Conservation (phyloP, 2,113 vertebrate species). For the Crotalus tigris region DNA sequence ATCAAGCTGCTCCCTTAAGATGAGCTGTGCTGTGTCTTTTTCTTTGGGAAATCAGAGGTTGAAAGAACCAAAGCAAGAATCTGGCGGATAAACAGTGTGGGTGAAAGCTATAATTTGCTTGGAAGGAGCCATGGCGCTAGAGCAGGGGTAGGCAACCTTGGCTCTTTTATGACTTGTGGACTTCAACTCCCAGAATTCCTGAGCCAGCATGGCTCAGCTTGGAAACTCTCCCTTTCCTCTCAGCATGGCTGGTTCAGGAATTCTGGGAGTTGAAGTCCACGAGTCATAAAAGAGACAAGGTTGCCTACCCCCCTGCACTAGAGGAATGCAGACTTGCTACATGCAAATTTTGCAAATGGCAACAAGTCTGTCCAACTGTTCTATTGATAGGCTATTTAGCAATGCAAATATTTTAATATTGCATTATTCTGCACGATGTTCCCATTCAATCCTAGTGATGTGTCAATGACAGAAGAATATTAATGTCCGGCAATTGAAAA, state of each 20-base stretch:
- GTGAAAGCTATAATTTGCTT: not conserved
- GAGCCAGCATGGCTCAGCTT: too few species aligned
- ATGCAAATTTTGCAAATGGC: not conserved
- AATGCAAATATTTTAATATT: not conserved
- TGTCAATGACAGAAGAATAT: not conserved
- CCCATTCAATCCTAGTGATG: not conserved
- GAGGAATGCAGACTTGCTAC: too few species aligned
- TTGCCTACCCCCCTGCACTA: too few species aligned
- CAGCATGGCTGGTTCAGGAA: too few species aligned
- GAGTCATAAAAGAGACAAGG: too few species aligned
- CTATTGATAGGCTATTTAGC: not conserved
- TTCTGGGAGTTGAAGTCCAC: too few species aligned
- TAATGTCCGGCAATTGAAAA: not conserved
- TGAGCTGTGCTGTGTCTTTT: not conserved
- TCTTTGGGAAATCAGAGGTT: not conserved
- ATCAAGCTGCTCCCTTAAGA: not conserved
- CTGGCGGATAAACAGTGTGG: not conserved
- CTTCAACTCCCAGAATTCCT: too few species aligned
- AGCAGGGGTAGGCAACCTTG: too few species aligned
- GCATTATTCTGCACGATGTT: not conserved
- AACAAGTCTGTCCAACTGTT: not conserved
- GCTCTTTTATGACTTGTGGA: too few species aligned
- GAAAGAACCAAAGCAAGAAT: not conserved
- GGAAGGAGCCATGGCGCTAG: not conserved
- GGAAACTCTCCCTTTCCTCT: too few species aligned